Conservation (phyloP, 2,113 vertebrate genomes). For the Hypocryptadius cinnamomeus region DNA sequence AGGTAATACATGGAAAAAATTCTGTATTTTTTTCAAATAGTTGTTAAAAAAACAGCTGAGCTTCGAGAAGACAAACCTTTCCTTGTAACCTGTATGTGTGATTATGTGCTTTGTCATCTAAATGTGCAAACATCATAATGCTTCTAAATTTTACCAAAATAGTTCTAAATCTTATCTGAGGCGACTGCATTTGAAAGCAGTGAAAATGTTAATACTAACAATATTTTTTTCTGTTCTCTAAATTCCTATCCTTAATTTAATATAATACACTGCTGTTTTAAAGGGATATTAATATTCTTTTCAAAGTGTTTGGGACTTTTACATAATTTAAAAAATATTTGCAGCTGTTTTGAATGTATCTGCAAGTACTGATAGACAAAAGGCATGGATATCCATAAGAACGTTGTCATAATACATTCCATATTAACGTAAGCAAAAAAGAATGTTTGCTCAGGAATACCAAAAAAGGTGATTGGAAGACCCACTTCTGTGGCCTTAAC, state of each 20-base stretch:
- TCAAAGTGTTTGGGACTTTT: conserved; percentile 65
- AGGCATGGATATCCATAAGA: conserved; percentile 57
- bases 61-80: not conserved
- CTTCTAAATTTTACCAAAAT: conserved; percentile 21
- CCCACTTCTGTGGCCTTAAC: conserved; percentile 9
- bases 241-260: conserved; percentile 59
- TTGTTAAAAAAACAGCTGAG: not conserved
- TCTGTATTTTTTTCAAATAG: not conserved
- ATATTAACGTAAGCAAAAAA: conserved; percentile 66
- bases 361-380: conserved; percentile 65
- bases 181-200: not conserved
- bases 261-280: conserved; percentile 49
- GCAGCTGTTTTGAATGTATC: conserved; percentile 69
- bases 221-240: conserved; percentile 35
- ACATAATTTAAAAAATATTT: conserved; percentile 71
- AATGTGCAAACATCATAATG: conserved; percentile 7
- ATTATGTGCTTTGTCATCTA: not conserved
- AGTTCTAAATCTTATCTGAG: conserved; percentile 22
- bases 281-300: conserved; percentile 64
- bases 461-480: conserved; percentile 61
- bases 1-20: not conserved
- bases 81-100: not conserved
- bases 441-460: conserved; percentile 62
- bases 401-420: conserved; percentile 68
- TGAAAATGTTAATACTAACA: conserved; percentile 31